phyloP scores from a whole-genome alignment of 2,113 vertebrate species.

The Sminthopsis crassicaudata region DNA sequence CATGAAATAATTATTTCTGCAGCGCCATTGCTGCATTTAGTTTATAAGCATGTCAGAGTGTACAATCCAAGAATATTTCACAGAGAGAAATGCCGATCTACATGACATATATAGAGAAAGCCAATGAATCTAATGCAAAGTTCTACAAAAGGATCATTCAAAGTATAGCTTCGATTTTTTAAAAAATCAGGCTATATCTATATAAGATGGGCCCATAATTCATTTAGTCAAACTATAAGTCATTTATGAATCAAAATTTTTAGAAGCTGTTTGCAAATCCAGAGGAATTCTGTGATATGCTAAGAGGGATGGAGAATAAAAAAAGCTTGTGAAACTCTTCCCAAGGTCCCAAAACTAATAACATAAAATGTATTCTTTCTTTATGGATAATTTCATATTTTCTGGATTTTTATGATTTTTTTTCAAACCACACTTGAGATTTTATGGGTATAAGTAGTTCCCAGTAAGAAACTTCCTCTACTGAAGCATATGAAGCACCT shows the following conservation, averaged over 20 bases:
- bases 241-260: constrained; percentile 46
- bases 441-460: background rate
- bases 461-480: background rate
- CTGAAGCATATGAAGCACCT: background rate
- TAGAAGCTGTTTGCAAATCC: constrained; percentile 52
- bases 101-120: constrained; percentile 70
- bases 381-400: constrained; percentile 1
- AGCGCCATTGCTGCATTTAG: constrained; percentile 71
- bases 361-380: background rate
- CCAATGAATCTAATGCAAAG: background rate
- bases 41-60: constrained; percentile 78
- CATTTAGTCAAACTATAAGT: constrained; percentile 25
- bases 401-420: background rate
- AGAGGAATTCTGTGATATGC: constrained; percentile 27
- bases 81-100: constrained; percentile 60
- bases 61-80: constrained; percentile 71
- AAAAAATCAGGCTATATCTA: background rate
- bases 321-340: background rate
- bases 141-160: constrained; percentile 51
- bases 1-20: constrained; percentile 81
- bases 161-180: constrained; percentile 42
- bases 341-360: background rate
- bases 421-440: background rate
- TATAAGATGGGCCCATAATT: background rate
- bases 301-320: constrained; percentile 10